phyloP scores from a whole-genome alignment of 2,888 invertebrate genomes.

The Caenorhabditis drosophilae region DNA sequence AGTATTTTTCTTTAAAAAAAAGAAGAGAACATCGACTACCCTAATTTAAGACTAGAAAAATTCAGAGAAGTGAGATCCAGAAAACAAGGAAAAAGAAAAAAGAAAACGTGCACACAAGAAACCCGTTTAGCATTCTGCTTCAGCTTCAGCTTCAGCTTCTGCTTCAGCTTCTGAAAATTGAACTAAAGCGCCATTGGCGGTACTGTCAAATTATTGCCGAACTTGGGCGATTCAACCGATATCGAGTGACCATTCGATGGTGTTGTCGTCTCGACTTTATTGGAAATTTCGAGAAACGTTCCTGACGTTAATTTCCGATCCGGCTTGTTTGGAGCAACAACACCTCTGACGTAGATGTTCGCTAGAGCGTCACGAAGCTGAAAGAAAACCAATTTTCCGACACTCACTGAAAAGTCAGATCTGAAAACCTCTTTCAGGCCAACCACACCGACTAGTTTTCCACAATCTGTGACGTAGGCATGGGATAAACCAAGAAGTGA shows the following conservation, averaged over 20 bases:
- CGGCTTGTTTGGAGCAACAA: constrained; percentile 40
- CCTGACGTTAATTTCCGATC: constrained; percentile 44
- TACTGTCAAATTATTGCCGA: constrained; percentile 32
- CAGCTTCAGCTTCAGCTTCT: too few species aligned
- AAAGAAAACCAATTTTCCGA: too few species aligned
- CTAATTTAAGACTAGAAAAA: background rate
- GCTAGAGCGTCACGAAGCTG: constrained; percentile 52
- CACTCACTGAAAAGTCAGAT: too few species aligned
- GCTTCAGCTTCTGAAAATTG: too few species aligned
- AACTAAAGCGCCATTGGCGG: constrained; percentile 35
- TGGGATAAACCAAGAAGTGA: constrained; percentile 55
- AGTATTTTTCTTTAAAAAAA: too few species aligned
- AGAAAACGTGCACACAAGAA: constrained; percentile 2
- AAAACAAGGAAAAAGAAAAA: constrained; percentile 16
- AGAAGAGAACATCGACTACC: too few species aligned
- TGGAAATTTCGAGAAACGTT: constrained; percentile 20
- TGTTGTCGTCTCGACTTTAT: constrained; percentile 1
- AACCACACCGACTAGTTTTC: constrained; percentile 55
- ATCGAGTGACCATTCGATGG: constrained; percentile 7
- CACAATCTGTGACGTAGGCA: constrained; percentile 58
- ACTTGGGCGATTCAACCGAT: constrained; percentile 28
- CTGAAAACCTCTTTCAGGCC: constrained; percentile 57
- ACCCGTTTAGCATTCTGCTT: too few species aligned
- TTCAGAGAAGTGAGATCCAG: constrained; percentile 2
- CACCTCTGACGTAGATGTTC: constrained; percentile 54